Evolutionary conservation across 1,140 invertebrate genomes (phyloP).

Genomic region (Paraescarpia echinospica): DNA sequence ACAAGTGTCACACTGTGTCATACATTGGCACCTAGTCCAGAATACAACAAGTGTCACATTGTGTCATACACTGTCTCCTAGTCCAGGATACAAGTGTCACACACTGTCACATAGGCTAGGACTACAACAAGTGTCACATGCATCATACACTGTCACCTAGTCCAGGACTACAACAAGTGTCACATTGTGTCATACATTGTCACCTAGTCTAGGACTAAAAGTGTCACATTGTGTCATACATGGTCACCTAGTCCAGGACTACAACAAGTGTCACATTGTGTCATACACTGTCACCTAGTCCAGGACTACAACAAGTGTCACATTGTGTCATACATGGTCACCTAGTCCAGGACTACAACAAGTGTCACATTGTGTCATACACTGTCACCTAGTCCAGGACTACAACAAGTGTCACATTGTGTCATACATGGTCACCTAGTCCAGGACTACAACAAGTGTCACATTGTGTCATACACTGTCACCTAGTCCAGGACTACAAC

Average conservation of each 20-base stretch:
- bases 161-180: background rate
- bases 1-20: too few species aligned
- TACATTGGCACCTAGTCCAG: too few species aligned
- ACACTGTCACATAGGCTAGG: slow-evolving; percentile 61
- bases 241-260: background rate
- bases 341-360: slow-evolving; percentile 75
- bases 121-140: slow-evolving; percentile 60
- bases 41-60: too few species aligned
- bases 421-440: slow-evolving; percentile 13
- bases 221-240: background rate
- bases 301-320: background rate
- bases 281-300: background rate
- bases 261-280: background rate
- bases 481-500: background rate
- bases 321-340: background rate
- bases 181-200: slow-evolving; percentile 17
- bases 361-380: background rate
- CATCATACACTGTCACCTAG: background rate
- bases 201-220: background rate
- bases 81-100: background rate
- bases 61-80: background rate
- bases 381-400: background rate
- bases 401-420: slow-evolving; percentile 10
- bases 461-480: background rate
- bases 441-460: background rate